Evolutionary conservation across 2,113 vertebrate genomes (phyloP), one percentile per base, ranked within the genome.

Genomic region (Canis aureus): DNA sequence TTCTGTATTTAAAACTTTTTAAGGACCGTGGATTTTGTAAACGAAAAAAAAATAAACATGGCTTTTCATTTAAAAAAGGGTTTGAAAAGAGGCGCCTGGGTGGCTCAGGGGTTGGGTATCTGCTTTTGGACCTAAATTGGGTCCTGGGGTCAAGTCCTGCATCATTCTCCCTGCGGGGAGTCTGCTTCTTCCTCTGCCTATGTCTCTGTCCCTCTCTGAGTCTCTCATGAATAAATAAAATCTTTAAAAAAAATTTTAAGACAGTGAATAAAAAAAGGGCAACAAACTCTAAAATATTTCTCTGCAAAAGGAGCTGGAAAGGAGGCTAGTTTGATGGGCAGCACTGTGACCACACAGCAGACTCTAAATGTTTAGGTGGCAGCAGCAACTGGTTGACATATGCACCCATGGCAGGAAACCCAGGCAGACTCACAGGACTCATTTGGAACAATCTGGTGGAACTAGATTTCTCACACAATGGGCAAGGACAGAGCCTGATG

Each of bases 21-120:
- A 55, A 69, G 57, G 73, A 51, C 17, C 15, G 78, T 74, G 53
- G 23, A 10, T 66, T 95, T 83, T 89, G 10, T 59, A 94, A 79
- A 55, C 5, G 8, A 22, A 19, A 27, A 69, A 53, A 55, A 57
- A 43, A 53, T 19, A 82, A 80, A 74, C 35, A 53, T 64, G 22
- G 29, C 2, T 93, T 91, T 49, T 79, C 16, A 53, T 74, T 76
- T 74, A 32, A 55, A 53, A 51, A n/a, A 27, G 16, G 5, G 19
- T 43, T 43, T 43, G 43, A 43, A 43, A 43, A 43, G 43, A 43
- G 43, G 43, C 6, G 7, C 43, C 43, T 43, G 43, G 43, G 43
- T 43, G 43, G 43, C 43, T 43, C 43, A 43, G 43, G 7, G 7
- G 43, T 43, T 43, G 43, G 6, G 43, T 43, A 43, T 43, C 43